These are phyloP conservation scores for Petrolisthes cinctipes DNA, from an alignment of 2,888 invertebrate species.

Conservation along the genomic window DNA sequence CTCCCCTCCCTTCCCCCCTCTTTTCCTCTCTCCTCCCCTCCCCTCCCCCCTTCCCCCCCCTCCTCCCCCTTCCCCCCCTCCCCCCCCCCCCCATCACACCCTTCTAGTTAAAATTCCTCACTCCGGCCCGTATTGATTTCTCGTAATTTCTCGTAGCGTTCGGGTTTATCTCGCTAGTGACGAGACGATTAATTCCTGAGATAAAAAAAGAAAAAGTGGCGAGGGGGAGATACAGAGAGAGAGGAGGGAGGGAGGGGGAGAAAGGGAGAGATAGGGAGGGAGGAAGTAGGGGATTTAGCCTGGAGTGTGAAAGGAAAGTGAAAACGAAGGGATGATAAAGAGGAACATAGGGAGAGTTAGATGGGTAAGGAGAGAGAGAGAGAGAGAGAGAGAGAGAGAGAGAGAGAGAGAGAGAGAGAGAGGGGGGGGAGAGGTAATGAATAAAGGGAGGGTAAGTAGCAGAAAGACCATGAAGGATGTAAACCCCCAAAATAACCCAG, in stretches of 20 bases:
- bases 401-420: too few relatives aligned
- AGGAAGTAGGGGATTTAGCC: too few relatives aligned
- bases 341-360: not conserved
- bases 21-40: too few relatives aligned
- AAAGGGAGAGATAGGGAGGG: too few relatives aligned
- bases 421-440: not conserved
- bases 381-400: too few relatives aligned
- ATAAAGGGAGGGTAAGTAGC: not conserved
- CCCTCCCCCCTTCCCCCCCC: not conserved
- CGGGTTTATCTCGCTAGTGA: conserved; percentile 14
- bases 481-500: not conserved
- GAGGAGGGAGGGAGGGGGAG: too few relatives aligned
- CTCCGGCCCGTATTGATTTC: not conserved
- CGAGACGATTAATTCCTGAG: not conserved
- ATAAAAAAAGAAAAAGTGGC: not conserved
- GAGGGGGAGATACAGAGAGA: not conserved
- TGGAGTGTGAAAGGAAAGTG: not conserved
- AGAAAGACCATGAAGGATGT: not conserved
- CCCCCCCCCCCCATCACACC: not conserved
- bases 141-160: conserved; percentile 14
- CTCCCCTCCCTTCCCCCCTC: too few relatives aligned
- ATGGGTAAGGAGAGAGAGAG: too few relatives aligned
- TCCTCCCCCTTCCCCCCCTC: not conserved
- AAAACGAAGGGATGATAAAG: not conserved
- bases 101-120: conserved; percentile 4